Evolutionary conservation across 1,140 invertebrate genomes (phyloP).

Genomic region (Anadara kagoshimensis): DNA sequence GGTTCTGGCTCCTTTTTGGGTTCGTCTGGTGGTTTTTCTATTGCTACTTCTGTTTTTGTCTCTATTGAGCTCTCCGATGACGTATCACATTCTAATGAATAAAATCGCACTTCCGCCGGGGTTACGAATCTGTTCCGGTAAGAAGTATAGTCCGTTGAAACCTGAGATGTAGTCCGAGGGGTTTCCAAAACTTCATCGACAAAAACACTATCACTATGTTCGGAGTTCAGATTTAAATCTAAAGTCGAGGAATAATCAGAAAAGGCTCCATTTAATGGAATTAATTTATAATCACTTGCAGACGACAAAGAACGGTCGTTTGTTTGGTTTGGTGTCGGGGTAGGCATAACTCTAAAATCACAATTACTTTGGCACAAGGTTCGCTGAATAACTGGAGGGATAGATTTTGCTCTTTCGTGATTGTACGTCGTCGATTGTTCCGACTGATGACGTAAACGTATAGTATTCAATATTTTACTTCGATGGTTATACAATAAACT

Average conservation of each 20-base stretch:
- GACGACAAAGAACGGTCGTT: slow-evolving; percentile 16
- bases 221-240: slow-evolving; percentile 15
- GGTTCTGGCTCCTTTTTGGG: slow-evolving; percentile 20
- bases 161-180: slow-evolving; percentile 11
- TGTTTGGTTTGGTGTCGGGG: slow-evolving; percentile 6
- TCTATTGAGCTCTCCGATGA: slow-evolving; percentile 21
- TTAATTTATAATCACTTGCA: slow-evolving; percentile 23
- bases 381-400: slow-evolving; percentile 31
- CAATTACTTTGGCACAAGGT: slow-evolving; percentile 33
- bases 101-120: slow-evolving; percentile 23
- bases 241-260: slow-evolving; percentile 18
- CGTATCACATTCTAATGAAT: slow-evolving; percentile 37
- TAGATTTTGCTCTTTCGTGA: slow-evolving; percentile 21
- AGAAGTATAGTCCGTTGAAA: slow-evolving; percentile 17
- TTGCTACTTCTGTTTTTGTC: neutral
- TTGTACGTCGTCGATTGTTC: slow-evolving; percentile 29
- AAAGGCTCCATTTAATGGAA: slow-evolving; percentile 28
- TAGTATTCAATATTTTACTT: slow-evolving; percentile 34
- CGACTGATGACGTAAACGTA: slow-evolving; percentile 32
- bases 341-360: slow-evolving; percentile 18
- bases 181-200: slow-evolving; percentile 18
- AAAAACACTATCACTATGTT: slow-evolving; percentile 30
- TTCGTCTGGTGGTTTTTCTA: slow-evolving; percentile 19
- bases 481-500: slow-evolving; percentile 38
- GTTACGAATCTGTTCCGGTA: slow-evolving; percentile 16